Evolutionary conservation across 2,797 vertebrate genomes (phyloP).

Genomic region (Cyclopterus lumpus): DNA sequence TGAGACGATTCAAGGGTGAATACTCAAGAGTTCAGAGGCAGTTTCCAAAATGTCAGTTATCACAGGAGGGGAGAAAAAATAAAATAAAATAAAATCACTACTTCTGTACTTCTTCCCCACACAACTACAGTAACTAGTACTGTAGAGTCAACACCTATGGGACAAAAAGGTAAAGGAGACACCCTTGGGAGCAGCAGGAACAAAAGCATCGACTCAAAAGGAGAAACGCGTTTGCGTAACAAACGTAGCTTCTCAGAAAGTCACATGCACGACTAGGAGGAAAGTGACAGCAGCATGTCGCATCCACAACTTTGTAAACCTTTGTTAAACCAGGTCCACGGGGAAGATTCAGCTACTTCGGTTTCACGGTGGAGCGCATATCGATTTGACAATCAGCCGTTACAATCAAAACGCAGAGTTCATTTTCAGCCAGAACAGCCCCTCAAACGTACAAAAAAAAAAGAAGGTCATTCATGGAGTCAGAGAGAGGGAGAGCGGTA

Average conservation of each 20-base stretch:
- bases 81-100: background rate
- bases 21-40: background rate
- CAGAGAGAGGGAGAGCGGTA: background rate
- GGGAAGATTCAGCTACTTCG: background rate
- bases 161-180: background rate
- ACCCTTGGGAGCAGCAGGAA: slow-evolving; percentile 18
- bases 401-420: slow-evolving; percentile 1
- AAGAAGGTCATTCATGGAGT: background rate
- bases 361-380: background rate
- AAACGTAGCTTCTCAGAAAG: background rate
- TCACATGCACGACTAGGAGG: background rate
- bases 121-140: background rate
- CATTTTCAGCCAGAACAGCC: background rate
- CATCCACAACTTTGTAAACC: background rate
- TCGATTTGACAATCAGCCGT: background rate
- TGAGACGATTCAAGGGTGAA: slow-evolving; percentile 8
- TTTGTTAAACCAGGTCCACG: background rate
- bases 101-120: no score
- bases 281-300: background rate
- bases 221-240: background rate
- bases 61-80: background rate
- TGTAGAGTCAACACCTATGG: background rate
- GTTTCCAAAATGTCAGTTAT: background rate
- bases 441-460: background rate
- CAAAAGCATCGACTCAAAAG: slow-evolving; percentile 20